Conservation (phyloP, 2,888 invertebrate species). For the Tenodera sinensis region DNA sequence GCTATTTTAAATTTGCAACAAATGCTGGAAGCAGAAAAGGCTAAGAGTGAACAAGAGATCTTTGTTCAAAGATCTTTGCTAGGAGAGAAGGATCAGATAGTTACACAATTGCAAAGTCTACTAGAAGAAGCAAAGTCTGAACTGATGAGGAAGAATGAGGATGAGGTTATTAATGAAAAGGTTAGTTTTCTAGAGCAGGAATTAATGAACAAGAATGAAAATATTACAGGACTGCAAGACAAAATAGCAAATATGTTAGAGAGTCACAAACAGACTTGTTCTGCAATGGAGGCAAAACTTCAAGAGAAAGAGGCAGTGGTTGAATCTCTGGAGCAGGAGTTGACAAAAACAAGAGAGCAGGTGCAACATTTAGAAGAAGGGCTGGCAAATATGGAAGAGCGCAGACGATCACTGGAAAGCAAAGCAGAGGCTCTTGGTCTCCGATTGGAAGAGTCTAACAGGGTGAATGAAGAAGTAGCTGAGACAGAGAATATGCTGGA, state of each 20-base stretch:
- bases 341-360: conserved; percentile 60
- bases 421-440: conserved; percentile 59
- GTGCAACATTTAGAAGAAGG: conserved; percentile 64
- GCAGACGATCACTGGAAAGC: conserved; percentile 57
- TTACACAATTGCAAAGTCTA: conserved; percentile 37
- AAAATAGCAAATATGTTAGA: conserved; percentile 36
- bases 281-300: conserved; percentile 62
- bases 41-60: not conserved
- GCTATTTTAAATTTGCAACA: not conserved
- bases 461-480: conserved; percentile 56
- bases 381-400: conserved; percentile 57
- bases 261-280: conserved; percentile 44
- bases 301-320: conserved; percentile 71
- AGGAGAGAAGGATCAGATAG: conserved; percentile 38
- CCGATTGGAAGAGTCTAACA: conserved; percentile 57
- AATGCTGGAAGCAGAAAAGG: not conserved
- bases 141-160: conserved; percentile 24
- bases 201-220: conserved; percentile 36
- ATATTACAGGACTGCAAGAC: conserved; percentile 46
- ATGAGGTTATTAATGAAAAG: not conserved
- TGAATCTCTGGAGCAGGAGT: conserved; percentile 66
- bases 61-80: conserved; percentile 12
- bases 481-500: conserved; percentile 52
- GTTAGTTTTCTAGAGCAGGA: conserved; percentile 18
- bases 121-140: not conserved